Evolutionary conservation across 2,888 invertebrate genomes (phyloP).

Genomic region (Leucania comma): DNA sequence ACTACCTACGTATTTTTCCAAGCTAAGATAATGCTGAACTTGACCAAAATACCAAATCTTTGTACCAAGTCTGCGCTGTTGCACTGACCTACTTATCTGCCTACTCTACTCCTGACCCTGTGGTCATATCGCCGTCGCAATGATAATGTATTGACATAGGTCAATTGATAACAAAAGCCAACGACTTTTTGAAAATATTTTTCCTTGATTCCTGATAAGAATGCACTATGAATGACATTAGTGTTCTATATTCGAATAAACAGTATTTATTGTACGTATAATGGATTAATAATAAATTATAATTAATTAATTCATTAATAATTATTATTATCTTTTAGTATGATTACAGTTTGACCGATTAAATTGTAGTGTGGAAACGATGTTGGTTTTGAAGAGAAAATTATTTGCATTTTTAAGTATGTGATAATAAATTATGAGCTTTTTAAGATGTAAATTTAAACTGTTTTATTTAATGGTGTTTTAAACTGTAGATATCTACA

Average conservation of each 20-base stretch:
- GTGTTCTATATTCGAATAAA: constrained; percentile 50
- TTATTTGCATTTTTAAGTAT: constrained; percentile 50
- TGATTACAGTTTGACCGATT: constrained; percentile 28
- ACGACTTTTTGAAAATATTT: constrained; percentile 86
- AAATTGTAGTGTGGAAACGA: constrained; percentile 34
- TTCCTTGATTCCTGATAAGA: constrained; percentile 78
- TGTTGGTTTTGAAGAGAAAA: constrained; percentile 51
- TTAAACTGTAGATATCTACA: constrained; percentile 48
- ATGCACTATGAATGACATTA: constrained; percentile 71
- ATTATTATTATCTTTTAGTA: constrained; percentile 24
- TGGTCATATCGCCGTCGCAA: constrained; percentile 77
- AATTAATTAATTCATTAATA: constrained; percentile 41
- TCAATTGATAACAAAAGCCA: constrained; percentile 81
- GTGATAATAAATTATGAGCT: constrained; percentile 35
- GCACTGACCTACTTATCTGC: constrained; percentile 86
- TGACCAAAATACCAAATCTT: constrained; percentile 81
- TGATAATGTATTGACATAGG: constrained; percentile 78
- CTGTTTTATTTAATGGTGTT: constrained; percentile 51
- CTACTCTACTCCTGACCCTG: constrained; percentile 82
- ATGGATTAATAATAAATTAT: constrained; percentile 52
- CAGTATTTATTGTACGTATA: constrained; percentile 31
- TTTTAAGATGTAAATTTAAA: constrained; percentile 54
- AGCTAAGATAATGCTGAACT: constrained; percentile 77
- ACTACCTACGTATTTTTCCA: not conserved
- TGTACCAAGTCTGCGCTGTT: constrained; percentile 71